phyloP scores from a whole-genome alignment of 2,888 invertebrate genomes.

The Laspeyria flexula region DNA sequence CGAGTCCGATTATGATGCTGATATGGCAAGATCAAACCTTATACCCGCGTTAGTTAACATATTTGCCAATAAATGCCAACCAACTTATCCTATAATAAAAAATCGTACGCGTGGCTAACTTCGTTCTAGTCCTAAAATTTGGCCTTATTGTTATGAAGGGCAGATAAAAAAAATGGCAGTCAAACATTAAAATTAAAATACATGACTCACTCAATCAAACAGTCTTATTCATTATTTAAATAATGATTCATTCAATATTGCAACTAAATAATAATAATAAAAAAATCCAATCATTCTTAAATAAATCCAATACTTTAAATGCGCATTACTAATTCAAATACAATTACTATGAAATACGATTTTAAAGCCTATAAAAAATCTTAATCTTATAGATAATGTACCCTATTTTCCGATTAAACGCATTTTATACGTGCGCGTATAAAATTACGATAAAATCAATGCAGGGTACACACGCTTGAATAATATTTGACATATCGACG shows the following conservation, averaged over 20 bases:
- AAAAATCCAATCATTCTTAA: slow-evolving; percentile 47
- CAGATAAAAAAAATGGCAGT: slow-evolving; percentile 68
- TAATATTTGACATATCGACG: slow-evolving; percentile 12
- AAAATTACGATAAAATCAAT: slow-evolving; percentile 73
- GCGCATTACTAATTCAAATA: slow-evolving; percentile 65
- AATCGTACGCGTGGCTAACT: slow-evolving; percentile 48
- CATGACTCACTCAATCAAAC: slow-evolving; percentile 72
- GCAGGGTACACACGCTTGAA: slow-evolving; percentile 56
- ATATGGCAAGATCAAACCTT: too few species aligned
- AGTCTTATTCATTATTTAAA: slow-evolving; percentile 76
- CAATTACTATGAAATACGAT: slow-evolving; percentile 63
- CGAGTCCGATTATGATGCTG: too few species aligned
- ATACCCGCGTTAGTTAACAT: slow-evolving; percentile 12
- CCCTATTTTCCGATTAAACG: slow-evolving; percentile 81
- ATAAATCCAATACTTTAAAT: slow-evolving; percentile 69
- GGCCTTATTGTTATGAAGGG: slow-evolving; percentile 40
- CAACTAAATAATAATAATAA: slow-evolving; percentile 53
- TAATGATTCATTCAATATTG: slow-evolving; percentile 58
- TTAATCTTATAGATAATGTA: slow-evolving; percentile 58
- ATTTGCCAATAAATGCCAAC: slow-evolving; percentile 8
- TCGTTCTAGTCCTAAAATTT: slow-evolving; percentile 46
- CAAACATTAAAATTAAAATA: slow-evolving; percentile 65
- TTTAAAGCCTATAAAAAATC: slow-evolving; percentile 78
- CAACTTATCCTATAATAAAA: slow-evolving; percentile 48
- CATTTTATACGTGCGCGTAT: slow-evolving; percentile 69